A percentile compares a stretch with the other conserved stretches of the same genome.
phyloP scores from a whole-genome alignment of 1,140 invertebrate genomes.

The Trachymyrmex cornetzi region DNA sequence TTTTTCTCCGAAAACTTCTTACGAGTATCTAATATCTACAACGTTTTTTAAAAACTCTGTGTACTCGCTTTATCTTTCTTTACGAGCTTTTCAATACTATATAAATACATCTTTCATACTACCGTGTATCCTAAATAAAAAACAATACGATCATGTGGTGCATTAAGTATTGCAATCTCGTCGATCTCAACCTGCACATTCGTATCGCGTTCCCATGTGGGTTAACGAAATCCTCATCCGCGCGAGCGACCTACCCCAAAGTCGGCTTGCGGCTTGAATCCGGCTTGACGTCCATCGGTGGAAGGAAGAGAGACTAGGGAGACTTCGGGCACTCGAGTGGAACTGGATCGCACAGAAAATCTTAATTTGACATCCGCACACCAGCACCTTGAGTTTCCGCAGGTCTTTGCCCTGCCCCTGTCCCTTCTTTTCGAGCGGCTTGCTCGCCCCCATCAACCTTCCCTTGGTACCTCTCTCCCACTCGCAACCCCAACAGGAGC shows the following conservation, averaged over 20 bases:
- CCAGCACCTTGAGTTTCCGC: conserved; percentile 17
- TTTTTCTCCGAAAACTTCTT: not conserved
- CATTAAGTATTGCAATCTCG: not conserved
- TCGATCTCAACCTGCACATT: not conserved
- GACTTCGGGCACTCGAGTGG: conserved; percentile 21
- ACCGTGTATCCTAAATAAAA: not conserved
- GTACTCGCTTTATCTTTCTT: not conserved
- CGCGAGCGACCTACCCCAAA: conserved; percentile 29
- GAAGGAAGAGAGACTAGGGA: not conserved
- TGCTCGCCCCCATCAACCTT: conserved; percentile 34
- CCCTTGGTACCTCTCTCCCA: conserved; percentile 49
- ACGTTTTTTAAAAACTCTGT: not conserved
- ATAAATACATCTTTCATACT: not conserved
- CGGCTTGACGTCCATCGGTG: not conserved
- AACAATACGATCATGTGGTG: not conserved
- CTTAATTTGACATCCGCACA: conserved; percentile 62
- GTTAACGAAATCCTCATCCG: conserved; percentile 3
- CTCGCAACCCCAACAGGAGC: conserved; percentile 26
- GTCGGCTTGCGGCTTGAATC: conserved; percentile 22
- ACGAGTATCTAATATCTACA: too few relatives aligned
- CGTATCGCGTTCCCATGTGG: not conserved
- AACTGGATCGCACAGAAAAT: conserved; percentile 39
- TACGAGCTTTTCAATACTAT: not conserved
- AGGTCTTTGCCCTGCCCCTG: conserved; percentile 11
- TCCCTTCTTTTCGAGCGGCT: conserved; percentile 40